phyloP scores from a whole-genome alignment of 2,113 vertebrate species.

The Ahaetulla prasina region DNA sequence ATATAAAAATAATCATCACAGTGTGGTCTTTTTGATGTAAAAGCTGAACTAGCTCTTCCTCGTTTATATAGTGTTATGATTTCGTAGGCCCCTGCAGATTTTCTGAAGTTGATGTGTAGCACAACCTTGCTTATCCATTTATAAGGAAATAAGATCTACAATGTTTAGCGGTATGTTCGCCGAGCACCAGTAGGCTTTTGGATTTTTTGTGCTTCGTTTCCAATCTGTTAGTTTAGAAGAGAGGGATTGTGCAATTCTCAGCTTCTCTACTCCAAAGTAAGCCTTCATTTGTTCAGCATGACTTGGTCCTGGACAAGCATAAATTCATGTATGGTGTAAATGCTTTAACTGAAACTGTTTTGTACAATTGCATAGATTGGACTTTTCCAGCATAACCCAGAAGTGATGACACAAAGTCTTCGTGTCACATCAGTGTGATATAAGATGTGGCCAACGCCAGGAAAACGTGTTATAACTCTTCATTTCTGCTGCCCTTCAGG shows the following conservation, averaged over 20 bases:
- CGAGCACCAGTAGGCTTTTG: background rate
- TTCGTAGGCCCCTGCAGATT: background rate
- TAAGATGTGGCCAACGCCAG: conserved; percentile 33
- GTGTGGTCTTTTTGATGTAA: background rate
- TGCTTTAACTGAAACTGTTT: background rate
- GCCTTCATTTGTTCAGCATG: background rate
- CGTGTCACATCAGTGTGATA: background rate
- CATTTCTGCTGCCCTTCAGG: conserved; percentile 56
- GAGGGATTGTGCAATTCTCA: background rate
- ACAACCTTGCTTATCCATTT: background rate
- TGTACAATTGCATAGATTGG: accelerated
- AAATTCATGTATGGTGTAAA: background rate
- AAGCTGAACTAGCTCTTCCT: background rate
- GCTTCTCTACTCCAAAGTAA: background rate
- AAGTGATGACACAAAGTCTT: background rate
- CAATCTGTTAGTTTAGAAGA: background rate
- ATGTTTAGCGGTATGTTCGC: background rate
- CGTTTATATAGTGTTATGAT: background rate
- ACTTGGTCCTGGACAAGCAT: background rate
- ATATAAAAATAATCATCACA: background rate
- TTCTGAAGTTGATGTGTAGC: background rate
- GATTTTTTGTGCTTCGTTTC: background rate
- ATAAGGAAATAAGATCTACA: background rate
- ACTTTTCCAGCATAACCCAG: background rate
- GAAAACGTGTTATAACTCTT: conserved; percentile 43